Percentiles rank a stretch among this genome's conserved stretches.
These are phyloP conservation scores for Phytoseiulus persimilis DNA, from an alignment of 2,888 invertebrate species.

Conservation along the genomic window DNA sequence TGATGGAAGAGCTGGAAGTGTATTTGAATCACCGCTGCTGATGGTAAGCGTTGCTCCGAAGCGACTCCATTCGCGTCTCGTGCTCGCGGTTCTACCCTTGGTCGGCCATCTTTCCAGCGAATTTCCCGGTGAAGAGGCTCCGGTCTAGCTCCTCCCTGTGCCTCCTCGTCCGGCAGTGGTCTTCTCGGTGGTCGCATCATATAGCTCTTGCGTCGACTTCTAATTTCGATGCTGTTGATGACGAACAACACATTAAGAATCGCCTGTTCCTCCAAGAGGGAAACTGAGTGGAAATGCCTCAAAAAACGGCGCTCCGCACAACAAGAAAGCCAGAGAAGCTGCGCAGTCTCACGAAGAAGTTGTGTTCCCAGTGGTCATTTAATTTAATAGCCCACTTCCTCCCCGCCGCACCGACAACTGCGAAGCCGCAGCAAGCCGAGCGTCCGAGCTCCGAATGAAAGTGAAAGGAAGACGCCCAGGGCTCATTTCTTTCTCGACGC, in stretches of 20 bases:
- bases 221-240: neutral
- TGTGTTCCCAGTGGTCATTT: neutral
- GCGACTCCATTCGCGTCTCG: neutral
- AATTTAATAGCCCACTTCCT: neutral
- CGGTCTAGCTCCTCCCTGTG: neutral
- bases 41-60: neutral
- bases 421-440: neutral
- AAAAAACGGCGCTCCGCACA: neutral
- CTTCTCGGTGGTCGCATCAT: neutral
- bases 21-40: too few relatives aligned
- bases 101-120: neutral
- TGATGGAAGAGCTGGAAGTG: too few relatives aligned
- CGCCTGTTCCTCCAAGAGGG: neutral
- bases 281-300: neutral
- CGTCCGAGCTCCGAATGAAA: neutral
- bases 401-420: neutral
- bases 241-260: neutral
- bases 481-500: neutral
- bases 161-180: neutral
- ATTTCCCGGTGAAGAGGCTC: neutral
- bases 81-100: neutral
- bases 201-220: neutral
- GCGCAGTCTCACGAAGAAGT: neutral
- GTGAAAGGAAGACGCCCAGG: neutral
- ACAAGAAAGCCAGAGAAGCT: neutral